Base-by-base conservation (phyloP, 2,888 invertebrate genomes). In the Campaea margaritaria region DNA sequence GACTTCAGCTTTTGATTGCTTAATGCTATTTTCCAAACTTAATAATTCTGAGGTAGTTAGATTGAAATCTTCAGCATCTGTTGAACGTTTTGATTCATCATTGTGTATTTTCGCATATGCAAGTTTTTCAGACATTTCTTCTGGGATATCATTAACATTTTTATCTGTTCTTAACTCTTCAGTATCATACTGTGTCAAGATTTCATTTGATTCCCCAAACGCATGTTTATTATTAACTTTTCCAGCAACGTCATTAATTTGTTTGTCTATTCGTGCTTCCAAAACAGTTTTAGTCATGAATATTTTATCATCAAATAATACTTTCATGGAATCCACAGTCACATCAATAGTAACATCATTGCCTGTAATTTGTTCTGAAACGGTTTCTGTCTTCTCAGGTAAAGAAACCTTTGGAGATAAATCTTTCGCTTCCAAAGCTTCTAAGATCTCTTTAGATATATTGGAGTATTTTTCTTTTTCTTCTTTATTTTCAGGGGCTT, bases 131-230 rank as follows among this genome's bases (percentile, higher is more conserved):
- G 14, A 2, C 7, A 41, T 12, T 9, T 53, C 27, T 13, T 21
- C 34, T 28, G 14, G 21, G 14, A 15, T 12, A 10, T 31, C 39
- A 21, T 38, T 38, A 8, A 57, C 34, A 50, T 28, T 38, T 27
- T 46, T 12, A 38, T 15, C 13, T 15, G 45, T 44, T 15, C 16
- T 43, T 27, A 7, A 7, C 7, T 34, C 10, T 34, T 34, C 34
- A 8, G 7, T n/a, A 36, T 36, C n/a, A 36, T 12, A n/a, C 3
- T 12, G 12, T 36, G 39, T 13, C 5, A 14, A 39, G 12, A 5
- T 39, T 14, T 39, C 39, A 39, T 12, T 13, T 39, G 7, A 39
- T 7, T 13, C 14, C 7, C 12, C 12, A 8, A 8, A 7, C 7
- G 39, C 13, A 14, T 4, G 9, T 14, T 38, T 28, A 1, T 16